These are phyloP conservation scores for Bucorvus abyssinicus DNA, from an alignment of 2,797 vertebrate genomes.

Conservation along the genomic window DNA sequence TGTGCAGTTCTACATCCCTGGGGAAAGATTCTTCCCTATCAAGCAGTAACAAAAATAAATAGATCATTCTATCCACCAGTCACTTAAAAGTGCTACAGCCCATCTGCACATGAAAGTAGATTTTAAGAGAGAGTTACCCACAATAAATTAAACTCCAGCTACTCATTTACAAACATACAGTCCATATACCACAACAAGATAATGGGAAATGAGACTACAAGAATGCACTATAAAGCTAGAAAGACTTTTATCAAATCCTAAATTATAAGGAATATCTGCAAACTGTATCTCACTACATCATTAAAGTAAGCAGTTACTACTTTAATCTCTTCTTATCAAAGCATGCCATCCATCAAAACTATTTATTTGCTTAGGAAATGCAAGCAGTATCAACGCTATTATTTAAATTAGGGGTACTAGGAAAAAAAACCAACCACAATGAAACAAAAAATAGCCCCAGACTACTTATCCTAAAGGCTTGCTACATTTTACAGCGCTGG, in stretches of 20 bases:
- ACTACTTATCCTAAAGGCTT: background rate
- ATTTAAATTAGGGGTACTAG: background rate
- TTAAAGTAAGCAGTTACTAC: background rate
- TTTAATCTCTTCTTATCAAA: constrained; percentile 14
- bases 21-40: constrained; percentile 52
- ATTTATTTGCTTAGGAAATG: background rate
- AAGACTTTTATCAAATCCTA: background rate
- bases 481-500: constrained; percentile 46
- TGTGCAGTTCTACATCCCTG: background rate
- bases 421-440: background rate
- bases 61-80: background rate
- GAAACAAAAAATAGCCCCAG: background rate
- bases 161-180: background rate
- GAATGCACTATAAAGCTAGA: constrained; percentile 5
- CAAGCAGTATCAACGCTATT: background rate
- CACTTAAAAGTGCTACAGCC: background rate
- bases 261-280: background rate
- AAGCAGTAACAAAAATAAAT: constrained; percentile 62
- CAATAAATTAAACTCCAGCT: constrained; percentile 28
- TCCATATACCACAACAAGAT: constrained; percentile 1
- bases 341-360: background rate
- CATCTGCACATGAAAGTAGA: constrained; percentile 11
- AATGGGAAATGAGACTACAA: constrained; percentile 2
- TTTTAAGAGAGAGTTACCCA: constrained; percentile 32
- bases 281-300: constrained; percentile 10